These are phyloP conservation scores for Sebastes kiyomatsui DNA, from an alignment of 2,797 vertebrate genomes.

Conservation along the genomic window DNA sequence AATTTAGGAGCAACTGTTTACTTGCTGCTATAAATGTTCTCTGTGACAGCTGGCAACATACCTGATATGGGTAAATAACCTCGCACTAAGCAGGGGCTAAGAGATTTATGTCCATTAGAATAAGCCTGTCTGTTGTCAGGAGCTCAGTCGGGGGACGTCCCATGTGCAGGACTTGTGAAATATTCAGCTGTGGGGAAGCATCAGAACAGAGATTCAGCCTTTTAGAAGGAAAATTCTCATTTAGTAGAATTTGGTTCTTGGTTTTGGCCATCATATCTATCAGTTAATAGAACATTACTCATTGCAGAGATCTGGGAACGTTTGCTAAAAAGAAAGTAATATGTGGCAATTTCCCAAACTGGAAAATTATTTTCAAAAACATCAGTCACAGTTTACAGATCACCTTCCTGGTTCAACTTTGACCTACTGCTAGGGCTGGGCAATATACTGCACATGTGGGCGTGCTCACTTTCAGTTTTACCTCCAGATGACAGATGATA, in stretches of 20 bases:
- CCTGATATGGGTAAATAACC: slow-evolving; percentile 47
- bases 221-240: background rate
- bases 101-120: slow-evolving; percentile 63
- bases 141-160: slow-evolving; percentile 7
- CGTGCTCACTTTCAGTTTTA: background rate
- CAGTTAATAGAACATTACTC: too few species aligned
- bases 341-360: too few species aligned
- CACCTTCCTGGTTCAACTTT: too few species aligned
- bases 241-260: too few species aligned
- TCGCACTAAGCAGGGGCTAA: slow-evolving; percentile 27
- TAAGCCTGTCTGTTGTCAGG: slow-evolving; percentile 60
- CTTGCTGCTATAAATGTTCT: slow-evolving; percentile 54
- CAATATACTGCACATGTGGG: too few species aligned
- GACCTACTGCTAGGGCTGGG: too few species aligned
- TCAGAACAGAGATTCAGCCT: slow-evolving; percentile 4
- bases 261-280: too few species aligned
- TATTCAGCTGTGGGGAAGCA: slow-evolving; percentile 59
- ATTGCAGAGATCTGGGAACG: too few species aligned
- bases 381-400: too few species aligned
- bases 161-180: background rate
- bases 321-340: too few species aligned
- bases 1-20: slow-evolving; percentile 50
- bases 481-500: background rate
- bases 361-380: too few species aligned
- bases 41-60: slow-evolving; percentile 43